phyloP scores from a whole-genome alignment of 1,140 invertebrate genomes.

The Whitmania pigra region DNA sequence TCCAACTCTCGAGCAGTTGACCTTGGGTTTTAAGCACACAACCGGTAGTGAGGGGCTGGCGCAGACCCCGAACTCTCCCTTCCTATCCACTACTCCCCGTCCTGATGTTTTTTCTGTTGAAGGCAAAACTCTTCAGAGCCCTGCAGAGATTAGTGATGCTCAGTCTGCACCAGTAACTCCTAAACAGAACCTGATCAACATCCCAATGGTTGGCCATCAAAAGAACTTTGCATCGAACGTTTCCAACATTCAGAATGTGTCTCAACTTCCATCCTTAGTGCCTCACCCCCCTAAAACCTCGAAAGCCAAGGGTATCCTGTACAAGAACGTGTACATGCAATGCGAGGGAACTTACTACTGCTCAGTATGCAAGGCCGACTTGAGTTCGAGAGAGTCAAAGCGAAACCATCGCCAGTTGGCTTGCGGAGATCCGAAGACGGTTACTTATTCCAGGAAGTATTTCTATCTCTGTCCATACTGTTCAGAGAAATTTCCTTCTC shows the following conservation, averaged over 20 bases:
- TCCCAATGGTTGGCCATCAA: too few relatives aligned
- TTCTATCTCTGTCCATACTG: conserved; percentile 17
- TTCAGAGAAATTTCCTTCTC: conserved; percentile 12
- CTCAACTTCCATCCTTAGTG: not conserved
- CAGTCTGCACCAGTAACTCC: too few relatives aligned
- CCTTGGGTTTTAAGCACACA: conserved; percentile 1
- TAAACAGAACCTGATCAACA: too few relatives aligned
- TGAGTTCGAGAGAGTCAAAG: conserved; percentile 16
- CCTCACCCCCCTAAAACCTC: conserved; percentile 8
- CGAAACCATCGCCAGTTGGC: conserved; percentile 16
- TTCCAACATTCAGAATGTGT: not conserved
- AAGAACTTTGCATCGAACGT: not conserved
- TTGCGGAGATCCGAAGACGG: conserved; percentile 17
- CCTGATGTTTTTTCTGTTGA: too few relatives aligned
- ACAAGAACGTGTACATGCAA: conserved; percentile 20
- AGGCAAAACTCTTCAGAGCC: too few relatives aligned
- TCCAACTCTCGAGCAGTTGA: conserved; percentile 18
- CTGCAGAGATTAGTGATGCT: too few relatives aligned
- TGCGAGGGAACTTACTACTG: conserved; percentile 20
- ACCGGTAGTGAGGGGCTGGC: not conserved
- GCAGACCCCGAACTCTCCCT: not conserved
- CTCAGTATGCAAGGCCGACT: conserved; percentile 16
- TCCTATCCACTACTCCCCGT: too few relatives aligned
- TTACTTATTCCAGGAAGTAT: conserved; percentile 18
- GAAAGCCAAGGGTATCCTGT: conserved; percentile 17